A percentile compares a stretch with the other conserved stretches of the same genome.
Evolutionary conservation across 2,797 vertebrate genomes (phyloP).

Genomic region (Gymnopithys bicolor): DNA sequence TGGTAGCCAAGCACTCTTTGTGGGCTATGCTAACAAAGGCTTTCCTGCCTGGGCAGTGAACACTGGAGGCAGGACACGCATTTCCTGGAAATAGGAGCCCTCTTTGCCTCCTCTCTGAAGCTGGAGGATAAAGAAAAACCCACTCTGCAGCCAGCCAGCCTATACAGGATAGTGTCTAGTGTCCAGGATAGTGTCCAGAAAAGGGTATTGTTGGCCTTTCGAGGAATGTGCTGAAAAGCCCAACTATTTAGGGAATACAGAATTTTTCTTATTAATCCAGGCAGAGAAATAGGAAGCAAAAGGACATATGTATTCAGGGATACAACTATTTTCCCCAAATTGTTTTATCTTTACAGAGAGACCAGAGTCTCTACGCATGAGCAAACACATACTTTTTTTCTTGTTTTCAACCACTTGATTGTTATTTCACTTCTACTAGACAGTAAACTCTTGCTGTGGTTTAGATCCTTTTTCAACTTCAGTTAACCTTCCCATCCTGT

Average conservation of each 20-base stretch:
- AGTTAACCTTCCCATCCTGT: conserved; percentile 48
- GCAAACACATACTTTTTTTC: background rate
- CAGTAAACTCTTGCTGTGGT: conserved; percentile 15
- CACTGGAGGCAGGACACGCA: background rate
- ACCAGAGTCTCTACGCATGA: background rate
- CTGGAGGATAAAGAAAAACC: background rate
- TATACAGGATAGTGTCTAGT: background rate
- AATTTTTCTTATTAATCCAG: background rate
- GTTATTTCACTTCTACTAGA: conserved; percentile 21
- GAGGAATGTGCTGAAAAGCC: background rate
- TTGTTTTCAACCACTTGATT: background rate
- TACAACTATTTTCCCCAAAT: background rate
- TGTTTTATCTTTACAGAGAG: background rate
- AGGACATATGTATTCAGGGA: background rate
- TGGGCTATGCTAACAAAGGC: background rate
- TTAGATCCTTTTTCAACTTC: conserved; percentile 39
- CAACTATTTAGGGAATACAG: background rate
- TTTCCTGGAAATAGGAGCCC: background rate
- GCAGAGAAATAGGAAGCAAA: background rate
- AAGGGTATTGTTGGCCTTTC: background rate
- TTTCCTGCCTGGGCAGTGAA: background rate
- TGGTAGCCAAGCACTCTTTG: background rate
- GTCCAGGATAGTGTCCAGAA: background rate
- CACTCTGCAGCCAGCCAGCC: background rate
- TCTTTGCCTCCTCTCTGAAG: background rate